A percentile compares a stretch with the other conserved stretches of the same genome.
Evolutionary conservation across 2,113 vertebrate genomes (phyloP).

Genomic region (Caloenas nicobarica): DNA sequence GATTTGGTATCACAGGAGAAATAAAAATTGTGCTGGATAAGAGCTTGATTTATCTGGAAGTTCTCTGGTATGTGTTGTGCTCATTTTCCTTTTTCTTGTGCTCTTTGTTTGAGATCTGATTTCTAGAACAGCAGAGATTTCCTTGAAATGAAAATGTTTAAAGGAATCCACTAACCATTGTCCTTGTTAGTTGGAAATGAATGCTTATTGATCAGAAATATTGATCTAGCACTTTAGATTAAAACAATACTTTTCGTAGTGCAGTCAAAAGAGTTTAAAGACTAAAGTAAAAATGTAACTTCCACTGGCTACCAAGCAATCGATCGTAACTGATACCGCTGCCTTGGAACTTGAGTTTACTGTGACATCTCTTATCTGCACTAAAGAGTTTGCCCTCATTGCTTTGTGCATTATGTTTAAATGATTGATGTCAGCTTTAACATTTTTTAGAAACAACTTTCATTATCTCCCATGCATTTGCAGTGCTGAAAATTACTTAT

Average conservation of each 20-base stretch:
- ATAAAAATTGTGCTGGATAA: background rate
- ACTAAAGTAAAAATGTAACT: slow-evolving; percentile 80
- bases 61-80: background rate
- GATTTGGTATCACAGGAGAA: background rate
- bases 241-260: slow-evolving; percentile 81
- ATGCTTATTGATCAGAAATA: slow-evolving; percentile 81
- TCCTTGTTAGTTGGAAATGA: slow-evolving; percentile 79
- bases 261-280: slow-evolving; percentile 80
- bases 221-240: slow-evolving; percentile 79
- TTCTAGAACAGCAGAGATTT: slow-evolving; percentile 63
- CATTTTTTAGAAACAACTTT: slow-evolving; percentile 74
- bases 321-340: slow-evolving; percentile 81
- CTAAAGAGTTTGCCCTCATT: slow-evolving; percentile 77
- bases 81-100: slow-evolving; percentile 23
- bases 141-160: slow-evolving; percentile 71
- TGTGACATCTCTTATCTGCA: slow-evolving; percentile 83
- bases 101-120: slow-evolving; percentile 59
- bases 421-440: slow-evolving; percentile 76
- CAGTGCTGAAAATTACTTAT: slow-evolving; percentile 64
- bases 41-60: background rate
- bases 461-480: slow-evolving; percentile 60
- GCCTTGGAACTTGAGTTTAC: slow-evolving; percentile 81
- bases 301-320: slow-evolving; percentile 79
- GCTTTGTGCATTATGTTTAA: slow-evolving; percentile 77
- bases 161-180: slow-evolving; percentile 71